phyloP scores from a whole-genome alignment of 2,113 vertebrate species.

The Nycticorax nycticorax region DNA sequence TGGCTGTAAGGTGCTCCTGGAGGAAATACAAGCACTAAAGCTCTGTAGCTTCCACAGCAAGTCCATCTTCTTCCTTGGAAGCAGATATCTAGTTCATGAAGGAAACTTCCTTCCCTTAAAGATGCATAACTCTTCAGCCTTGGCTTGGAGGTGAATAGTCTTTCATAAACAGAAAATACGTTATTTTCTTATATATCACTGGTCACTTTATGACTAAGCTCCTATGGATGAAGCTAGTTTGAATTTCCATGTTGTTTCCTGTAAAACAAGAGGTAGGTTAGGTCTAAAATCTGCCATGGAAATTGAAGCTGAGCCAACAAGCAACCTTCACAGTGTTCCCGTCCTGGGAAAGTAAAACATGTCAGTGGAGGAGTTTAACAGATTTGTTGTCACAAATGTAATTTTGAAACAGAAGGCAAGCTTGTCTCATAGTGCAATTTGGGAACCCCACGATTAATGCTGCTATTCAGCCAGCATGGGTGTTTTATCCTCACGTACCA shows the following conservation, averaged over 20 bases:
- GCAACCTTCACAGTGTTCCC: slow-evolving; percentile 54
- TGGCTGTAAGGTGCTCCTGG: neutral
- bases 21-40: neutral
- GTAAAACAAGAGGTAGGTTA: neutral
- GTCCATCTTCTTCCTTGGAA: neutral
- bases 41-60: neutral
- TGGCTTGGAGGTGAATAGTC: neutral
- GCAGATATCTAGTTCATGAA: neutral
- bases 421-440: slow-evolving; percentile 54
- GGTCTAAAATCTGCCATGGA: slow-evolving; percentile 4
- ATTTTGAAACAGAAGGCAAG: slow-evolving; percentile 73
- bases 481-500: neutral
- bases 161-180: neutral
- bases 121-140: neutral
- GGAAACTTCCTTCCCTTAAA: neutral
- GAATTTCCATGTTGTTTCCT: neutral
- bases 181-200: neutral
- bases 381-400: slow-evolving; percentile 71
- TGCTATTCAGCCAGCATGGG: slow-evolving; percentile 34
- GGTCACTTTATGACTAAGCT: neutral
- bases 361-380: slow-evolving; percentile 67
- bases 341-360: slow-evolving; percentile 64
- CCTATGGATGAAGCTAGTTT: neutral
- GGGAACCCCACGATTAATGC: slow-evolving; percentile 50
- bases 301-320: slow-evolving; percentile 35